Evolutionary conservation across 2,797 vertebrate genomes (phyloP).

Genomic region (Sphenodon punctatus): DNA sequence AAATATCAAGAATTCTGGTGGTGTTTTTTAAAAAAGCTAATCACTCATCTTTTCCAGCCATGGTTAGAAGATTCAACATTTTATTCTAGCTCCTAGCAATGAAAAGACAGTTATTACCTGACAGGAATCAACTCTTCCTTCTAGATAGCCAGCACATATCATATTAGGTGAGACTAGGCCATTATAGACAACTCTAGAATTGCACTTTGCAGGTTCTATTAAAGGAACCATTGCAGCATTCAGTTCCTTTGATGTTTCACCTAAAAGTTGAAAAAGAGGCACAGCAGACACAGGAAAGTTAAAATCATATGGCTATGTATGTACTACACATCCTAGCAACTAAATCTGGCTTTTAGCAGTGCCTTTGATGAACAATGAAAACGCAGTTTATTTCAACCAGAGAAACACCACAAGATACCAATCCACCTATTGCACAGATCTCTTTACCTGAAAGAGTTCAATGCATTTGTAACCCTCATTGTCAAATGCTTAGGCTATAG

Average conservation of each 20-base stretch:
- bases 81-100: background rate
- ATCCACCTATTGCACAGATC: too few relatives aligned
- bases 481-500: too few relatives aligned
- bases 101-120: slow-evolving; percentile 78
- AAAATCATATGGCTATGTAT: fast-evolving
- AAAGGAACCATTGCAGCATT: slow-evolving; percentile 71
- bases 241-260: slow-evolving; percentile 70
- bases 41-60: background rate
- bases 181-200: slow-evolving; percentile 70
- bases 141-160: slow-evolving; percentile 87
- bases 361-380: background rate
- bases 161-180: slow-evolving; percentile 77
- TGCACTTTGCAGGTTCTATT: slow-evolving; percentile 74
- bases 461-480: too few relatives aligned
- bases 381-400: fast-evolving
- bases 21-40: too few relatives aligned
- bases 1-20: too few relatives aligned
- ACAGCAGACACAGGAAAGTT: background rate
- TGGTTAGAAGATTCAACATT: too few relatives aligned
- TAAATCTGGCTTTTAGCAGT: background rate
- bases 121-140: slow-evolving; percentile 86
- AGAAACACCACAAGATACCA: background rate
- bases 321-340: background rate
- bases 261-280: slow-evolving; percentile 40
- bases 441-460: too few relatives aligned